Base-by-base conservation (phyloP, 2,888 invertebrate species). In the Chloroclystis v-ata region DNA sequence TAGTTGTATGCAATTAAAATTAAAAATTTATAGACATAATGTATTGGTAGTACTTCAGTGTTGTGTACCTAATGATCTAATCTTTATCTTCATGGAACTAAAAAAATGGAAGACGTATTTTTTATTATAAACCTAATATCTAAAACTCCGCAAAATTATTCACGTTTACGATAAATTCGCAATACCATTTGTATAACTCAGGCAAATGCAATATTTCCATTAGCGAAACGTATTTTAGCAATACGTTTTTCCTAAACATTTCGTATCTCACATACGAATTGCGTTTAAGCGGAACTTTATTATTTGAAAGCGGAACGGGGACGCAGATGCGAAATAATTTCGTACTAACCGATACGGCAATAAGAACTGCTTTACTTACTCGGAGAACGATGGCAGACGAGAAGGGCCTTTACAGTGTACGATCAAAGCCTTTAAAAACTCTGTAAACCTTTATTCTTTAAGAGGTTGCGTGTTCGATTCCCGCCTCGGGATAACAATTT, bases 261-360 rank as follows among this genome's bases (percentile, higher is more conserved):
- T 75, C 74, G 82, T 82, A 78, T 79, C 81, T 78, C 75, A 78
- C 85, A 85, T 85, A 85, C 84, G 82, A 85, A 85, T 85, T 69
- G 80, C 76, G 79, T 76, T 78, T 85, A 83, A 84, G 82, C 75
- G 74, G 63, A 81, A 82, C 80, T 83, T 85, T 83, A 82, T 84
- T 84, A 83, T 85, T 82, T 79, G 72, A 69, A 76, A 77, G 65
- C 78, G 82, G 65, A 63, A 65, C 69, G 75, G 10, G 32, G 70
- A 52, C 78, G 57, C 85, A 85, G 84, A 77, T 85, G 85, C 61
- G 70, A 72, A 75, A 84, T 83, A 82, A 83, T 83, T 82, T 83
- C 65, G 81, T 78, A 75, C 69, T 63, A 63, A 71, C 66, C 67
- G 73, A 74, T 75, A 73, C 63, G 57, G 67, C 65, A 72, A 71